Base-by-base conservation (phyloP, 2,113 vertebrate species). In the Gopherus flavomarginatus region DNA sequence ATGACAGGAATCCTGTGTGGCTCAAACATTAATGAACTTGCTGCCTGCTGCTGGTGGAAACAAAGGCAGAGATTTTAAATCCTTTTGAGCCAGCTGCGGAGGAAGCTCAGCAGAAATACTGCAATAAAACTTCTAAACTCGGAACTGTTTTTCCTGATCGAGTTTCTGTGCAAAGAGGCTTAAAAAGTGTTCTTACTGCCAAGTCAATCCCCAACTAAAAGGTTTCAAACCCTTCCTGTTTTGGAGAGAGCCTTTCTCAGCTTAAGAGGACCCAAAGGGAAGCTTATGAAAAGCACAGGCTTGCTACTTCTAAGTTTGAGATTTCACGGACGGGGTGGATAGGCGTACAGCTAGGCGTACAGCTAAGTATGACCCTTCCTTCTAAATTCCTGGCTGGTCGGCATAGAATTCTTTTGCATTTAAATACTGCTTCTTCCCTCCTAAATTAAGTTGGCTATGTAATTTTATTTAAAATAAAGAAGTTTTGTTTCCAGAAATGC, bases 181-280 rank as follows among this genome's bases (percentile, higher is more conserved):
- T 5, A 96, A 86, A 35, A 90, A 94, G 94, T 93, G 75, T 91
- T 92, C 19, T 11, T 80, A 38, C 72, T 82, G 22, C 35, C 6
- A 17, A 50, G 19, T 82, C 89, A 89, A 10, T 69, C 35, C 22
- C 12, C 42, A 87, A 22, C 59, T 49, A 84, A 93, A 94, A 79
- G 11, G 24, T 80, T 93, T 94, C 8, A 89, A 85, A 96, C 90
- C 42, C 26, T 92, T 96, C 5, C 26, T 84, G 21, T 8, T 92
- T 93, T 52, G 81, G 42, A 79, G 89, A 94, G 96, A 95, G 2
- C 49, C 78, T 93, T 90, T 90, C 50, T 85, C 72, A 93, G n/a
- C 62, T 78, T 13, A 59, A 80, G 79, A 93, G 26, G 29, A 95
- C 59, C 65, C 82, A 77, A 77, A 90, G 49, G 29, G n/a, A 94